phyloP scores from a whole-genome alignment of 2,888 invertebrate species.

The Epirrhoe tristata region DNA sequence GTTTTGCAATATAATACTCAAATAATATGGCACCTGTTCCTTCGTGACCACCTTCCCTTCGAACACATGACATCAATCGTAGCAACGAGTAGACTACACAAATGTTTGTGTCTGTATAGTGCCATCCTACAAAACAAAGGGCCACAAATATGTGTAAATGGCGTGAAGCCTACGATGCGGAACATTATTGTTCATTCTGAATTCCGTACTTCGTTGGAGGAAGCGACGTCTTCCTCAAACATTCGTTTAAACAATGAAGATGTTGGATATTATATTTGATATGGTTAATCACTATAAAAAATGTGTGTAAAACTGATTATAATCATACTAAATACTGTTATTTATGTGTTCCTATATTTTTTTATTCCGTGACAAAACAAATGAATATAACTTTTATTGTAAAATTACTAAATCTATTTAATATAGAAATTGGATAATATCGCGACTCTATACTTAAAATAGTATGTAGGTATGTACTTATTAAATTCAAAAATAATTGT shows the following conservation, averaged over 20 bases:
- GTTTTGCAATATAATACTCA: no score
- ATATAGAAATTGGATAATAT: no score
- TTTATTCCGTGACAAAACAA: no score
- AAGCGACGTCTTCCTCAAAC: slow-evolving; percentile 55
- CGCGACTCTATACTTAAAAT: no score
- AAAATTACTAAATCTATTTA: no score
- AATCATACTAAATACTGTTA: not conserved
- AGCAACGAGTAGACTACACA: not conserved
- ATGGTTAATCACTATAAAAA: not conserved
- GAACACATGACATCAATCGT: no score
- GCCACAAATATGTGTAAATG: slow-evolving; percentile 43
- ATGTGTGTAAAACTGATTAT: not conserved
- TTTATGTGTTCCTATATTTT: no score
- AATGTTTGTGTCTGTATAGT: not conserved
- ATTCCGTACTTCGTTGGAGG: slow-evolving; percentile 43
- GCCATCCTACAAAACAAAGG: slow-evolving; percentile 51
- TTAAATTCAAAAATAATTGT: no score
- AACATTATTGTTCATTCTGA: slow-evolving; percentile 41
- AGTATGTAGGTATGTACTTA: no score
- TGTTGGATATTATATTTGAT: not conserved
- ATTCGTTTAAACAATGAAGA: slow-evolving; percentile 22
- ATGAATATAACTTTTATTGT: no score
- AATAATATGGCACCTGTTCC: no score
- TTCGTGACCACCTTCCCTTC: no score
- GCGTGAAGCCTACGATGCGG: slow-evolving; percentile 48